Evolutionary conservation across 2,113 vertebrate genomes (phyloP).

Genomic region (Rana temporaria): DNA sequence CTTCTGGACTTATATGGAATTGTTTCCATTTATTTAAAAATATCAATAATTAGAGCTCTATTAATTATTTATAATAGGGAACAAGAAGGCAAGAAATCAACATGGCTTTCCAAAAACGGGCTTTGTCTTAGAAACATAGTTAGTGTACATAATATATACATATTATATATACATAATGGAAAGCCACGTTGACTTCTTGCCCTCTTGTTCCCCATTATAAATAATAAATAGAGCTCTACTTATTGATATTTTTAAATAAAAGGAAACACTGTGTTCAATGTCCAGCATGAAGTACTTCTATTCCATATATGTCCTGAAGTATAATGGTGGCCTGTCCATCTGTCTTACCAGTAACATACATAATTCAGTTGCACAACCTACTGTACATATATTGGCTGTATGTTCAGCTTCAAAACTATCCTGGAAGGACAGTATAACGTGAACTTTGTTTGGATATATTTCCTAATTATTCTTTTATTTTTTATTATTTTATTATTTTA

Average conservation of each 20-base stretch:
- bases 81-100: slow-evolving; percentile 1
- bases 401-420: neutral
- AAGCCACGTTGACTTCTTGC: neutral
- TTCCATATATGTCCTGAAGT: slow-evolving; percentile 9
- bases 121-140: too few relatives aligned
- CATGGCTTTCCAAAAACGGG: too few relatives aligned
- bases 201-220: slow-evolving; percentile 28
- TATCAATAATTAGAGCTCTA: neutral
- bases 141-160: too few relatives aligned
- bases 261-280: neutral
- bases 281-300: slow-evolving; percentile 13
- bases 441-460: neutral
- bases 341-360: slow-evolving; percentile 32
- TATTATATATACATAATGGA: too few relatives aligned
- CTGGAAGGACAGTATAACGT: neutral
- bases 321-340: slow-evolving; percentile 24
- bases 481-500: neutral
- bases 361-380: neutral
- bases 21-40: neutral
- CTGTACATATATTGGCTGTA: slow-evolving; percentile 7
- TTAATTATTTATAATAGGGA: slow-evolving; percentile 38
- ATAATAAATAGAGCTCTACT: slow-evolving; percentile 9
- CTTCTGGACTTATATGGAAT: slow-evolving; percentile 1
- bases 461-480: neutral
- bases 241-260: neutral